Percentiles rank a stretch among this genome's conserved stretches.
These are phyloP conservation scores for Phoxinus phoxinus DNA, from an alignment of 2,113 vertebrate genomes.

Conservation along the genomic window DNA sequence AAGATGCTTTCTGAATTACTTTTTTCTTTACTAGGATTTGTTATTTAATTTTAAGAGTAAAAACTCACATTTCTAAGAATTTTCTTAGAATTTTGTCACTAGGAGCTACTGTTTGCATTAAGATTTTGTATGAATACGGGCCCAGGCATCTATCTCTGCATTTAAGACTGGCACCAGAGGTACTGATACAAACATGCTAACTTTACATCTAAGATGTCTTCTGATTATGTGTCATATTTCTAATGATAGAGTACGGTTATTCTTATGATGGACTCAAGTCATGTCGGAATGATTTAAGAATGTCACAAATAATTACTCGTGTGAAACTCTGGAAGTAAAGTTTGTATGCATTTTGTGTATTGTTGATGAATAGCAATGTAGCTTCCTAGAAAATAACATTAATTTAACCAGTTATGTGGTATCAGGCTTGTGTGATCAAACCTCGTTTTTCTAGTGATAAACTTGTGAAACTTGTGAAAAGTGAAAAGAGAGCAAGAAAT, in stretches of 20 bases:
- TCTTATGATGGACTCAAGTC: background rate
- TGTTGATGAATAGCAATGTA: background rate
- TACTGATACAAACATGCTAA: background rate
- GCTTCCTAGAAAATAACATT: background rate
- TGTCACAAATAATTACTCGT: background rate
- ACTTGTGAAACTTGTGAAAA: no score
- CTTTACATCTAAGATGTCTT: background rate
- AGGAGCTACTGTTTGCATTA: no score
- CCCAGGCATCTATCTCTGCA: background rate
- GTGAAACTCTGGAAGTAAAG: no score
- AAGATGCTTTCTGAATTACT: no score
- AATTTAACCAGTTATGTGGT: background rate
- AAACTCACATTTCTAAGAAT: no score
- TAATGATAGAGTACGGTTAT: background rate
- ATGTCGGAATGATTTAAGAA: background rate
- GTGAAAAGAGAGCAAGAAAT: background rate
- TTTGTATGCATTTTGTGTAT: background rate
- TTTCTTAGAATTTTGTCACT: no score
- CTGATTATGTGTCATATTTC: background rate
- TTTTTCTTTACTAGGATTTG: no score
- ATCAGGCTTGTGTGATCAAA: background rate
- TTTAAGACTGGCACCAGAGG: background rate
- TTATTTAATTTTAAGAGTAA: no score
- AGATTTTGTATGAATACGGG: no score
- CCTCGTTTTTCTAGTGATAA: background rate